These are phyloP conservation scores for sheep (Ovis aries) DNA, from an alignment of 2,113 vertebrate species.

Conservation along the genomic window DNA sequence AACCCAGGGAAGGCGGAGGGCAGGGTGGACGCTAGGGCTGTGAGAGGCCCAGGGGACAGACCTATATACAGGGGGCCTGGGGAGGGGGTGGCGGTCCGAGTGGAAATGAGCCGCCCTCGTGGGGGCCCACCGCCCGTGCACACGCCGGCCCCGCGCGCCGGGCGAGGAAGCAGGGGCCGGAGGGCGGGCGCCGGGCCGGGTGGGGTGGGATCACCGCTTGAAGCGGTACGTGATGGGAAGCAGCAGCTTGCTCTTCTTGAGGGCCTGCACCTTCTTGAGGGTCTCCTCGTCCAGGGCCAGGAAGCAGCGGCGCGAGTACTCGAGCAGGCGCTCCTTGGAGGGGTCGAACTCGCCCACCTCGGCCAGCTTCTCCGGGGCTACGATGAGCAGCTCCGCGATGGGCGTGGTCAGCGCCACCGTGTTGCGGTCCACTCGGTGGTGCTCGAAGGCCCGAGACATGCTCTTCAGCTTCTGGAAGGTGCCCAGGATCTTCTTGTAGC, in stretches of 20 bases:
- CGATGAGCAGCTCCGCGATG: constrained; percentile 90
- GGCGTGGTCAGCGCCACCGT: constrained; percentile 92
- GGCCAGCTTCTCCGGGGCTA: constrained; percentile 89
- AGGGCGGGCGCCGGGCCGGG: neutral
- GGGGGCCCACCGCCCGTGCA: neutral
- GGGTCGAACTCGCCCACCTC: constrained; percentile 92
- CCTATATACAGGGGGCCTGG: neutral
- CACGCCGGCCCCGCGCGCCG: neutral
- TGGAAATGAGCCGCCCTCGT: neutral
- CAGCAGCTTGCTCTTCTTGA: constrained; percentile 92
- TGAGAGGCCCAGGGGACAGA: neutral
- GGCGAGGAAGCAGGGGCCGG: neutral
- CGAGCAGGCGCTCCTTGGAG: constrained; percentile 90
- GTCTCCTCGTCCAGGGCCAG: constrained; percentile 89
- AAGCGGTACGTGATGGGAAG: constrained; percentile 93
- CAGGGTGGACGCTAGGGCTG: neutral
- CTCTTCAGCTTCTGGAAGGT: constrained; percentile 92
- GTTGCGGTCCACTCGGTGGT: constrained; percentile 92
- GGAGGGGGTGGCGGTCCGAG: neutral
- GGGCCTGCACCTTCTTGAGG: constrained; percentile 88
- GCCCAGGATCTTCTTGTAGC: constrained; percentile 92
- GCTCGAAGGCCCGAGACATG: constrained; percentile 92
- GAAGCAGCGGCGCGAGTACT: constrained; percentile 92
- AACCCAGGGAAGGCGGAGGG: neutral
- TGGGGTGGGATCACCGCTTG: constrained; percentile 73